A percentile compares a stretch with the other conserved stretches of the same genome.
phyloP scores from a whole-genome alignment of 2,888 invertebrate genomes.

The Ecliptopera silaceata region DNA sequence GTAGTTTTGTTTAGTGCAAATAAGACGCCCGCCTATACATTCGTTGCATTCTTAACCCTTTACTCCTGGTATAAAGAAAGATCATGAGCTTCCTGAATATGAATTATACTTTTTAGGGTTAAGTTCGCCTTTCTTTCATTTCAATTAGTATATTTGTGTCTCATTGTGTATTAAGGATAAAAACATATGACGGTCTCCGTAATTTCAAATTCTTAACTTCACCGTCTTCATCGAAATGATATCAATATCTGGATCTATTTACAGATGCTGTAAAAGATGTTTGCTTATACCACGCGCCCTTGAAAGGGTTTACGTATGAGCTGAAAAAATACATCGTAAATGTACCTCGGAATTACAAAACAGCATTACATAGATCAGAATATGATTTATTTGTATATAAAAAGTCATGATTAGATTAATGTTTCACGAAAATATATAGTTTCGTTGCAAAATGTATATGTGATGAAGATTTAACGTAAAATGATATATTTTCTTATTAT shows the following conservation, averaged over 20 bases:
- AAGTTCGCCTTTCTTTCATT: too few relatives aligned
- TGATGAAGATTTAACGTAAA: too few relatives aligned
- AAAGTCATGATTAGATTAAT: slow-evolving; percentile 58
- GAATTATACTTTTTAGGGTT: too few relatives aligned
- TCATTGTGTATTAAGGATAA: too few relatives aligned
- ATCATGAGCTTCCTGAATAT: too few relatives aligned
- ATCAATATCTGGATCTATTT: slow-evolving; percentile 63
- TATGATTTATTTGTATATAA: slow-evolving; percentile 66
- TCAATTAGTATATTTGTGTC: too few relatives aligned
- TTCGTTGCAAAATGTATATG: slow-evolving; percentile 26
- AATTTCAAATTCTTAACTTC: not conserved
- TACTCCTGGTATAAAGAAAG: too few relatives aligned
- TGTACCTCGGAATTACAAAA: slow-evolving; percentile 51
- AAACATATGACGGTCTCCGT: not conserved
- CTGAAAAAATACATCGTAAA: slow-evolving; percentile 53
- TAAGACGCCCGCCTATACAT: too few relatives aligned
- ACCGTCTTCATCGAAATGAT: slow-evolving; percentile 35
- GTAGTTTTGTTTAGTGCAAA: too few relatives aligned
- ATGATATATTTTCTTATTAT: too few relatives aligned
- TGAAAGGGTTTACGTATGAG: slow-evolving; percentile 59
- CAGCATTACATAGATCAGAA: slow-evolving; percentile 49
- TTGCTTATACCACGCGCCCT: slow-evolving; percentile 67
- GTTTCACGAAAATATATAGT: slow-evolving; percentile 41
- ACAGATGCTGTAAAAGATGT: slow-evolving; percentile 66
- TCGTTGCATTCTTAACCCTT: too few relatives aligned